Evolutionary conservation across 30 jellyfish, hydroid and myxozoan species (phyloP).

Genomic region (Mastigias papua): DNA sequence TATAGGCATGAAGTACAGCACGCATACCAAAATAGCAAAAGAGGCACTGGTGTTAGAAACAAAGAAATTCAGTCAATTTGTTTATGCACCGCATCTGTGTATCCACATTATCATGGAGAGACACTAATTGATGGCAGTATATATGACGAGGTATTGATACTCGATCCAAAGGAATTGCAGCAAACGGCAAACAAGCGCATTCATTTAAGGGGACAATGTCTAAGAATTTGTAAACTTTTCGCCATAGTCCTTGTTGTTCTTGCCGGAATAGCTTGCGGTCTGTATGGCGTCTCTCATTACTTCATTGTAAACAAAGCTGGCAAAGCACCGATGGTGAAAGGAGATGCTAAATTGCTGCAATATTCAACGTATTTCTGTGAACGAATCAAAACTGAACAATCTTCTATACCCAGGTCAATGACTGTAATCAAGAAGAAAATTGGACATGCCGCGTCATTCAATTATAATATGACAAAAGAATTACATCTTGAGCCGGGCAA

Average conservation of each 20-base stretch:
- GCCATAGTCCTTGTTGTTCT: constrained; percentile 17
- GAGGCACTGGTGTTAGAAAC: not conserved
- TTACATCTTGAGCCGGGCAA: constrained; percentile 18
- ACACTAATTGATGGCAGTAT: constrained; percentile 49
- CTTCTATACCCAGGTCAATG: constrained; percentile 37
- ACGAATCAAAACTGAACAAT: constrained; percentile 22
- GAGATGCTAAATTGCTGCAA: constrained; percentile 73
- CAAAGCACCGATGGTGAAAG: constrained; percentile 47
- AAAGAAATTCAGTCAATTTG: constrained; percentile 42
- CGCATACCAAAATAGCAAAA: not conserved
- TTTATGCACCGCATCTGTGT: constrained; percentile 67
- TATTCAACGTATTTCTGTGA: constrained; percentile 83
- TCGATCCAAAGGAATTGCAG: constrained; percentile 63
- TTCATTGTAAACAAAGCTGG: constrained; percentile 50
- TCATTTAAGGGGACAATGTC: constrained; percentile 44
- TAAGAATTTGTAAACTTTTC: constrained; percentile 34
- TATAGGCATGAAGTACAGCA: not conserved
- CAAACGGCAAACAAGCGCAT: constrained; percentile 21
- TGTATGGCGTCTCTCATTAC: constrained; percentile 50
- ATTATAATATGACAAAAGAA: constrained; percentile 1
- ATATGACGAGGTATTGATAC: constrained; percentile 61
- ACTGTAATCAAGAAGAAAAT: constrained; percentile 25
- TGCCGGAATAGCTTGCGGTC: constrained; percentile 65
- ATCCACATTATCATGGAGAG: constrained; percentile 68
- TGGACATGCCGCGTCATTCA: constrained; percentile 38